A percentile compares a stretch with the other conserved stretches of the same genome.
These are phyloP conservation scores for Dendroctonus valens DNA, from an alignment of 1,140 invertebrate genomes.

Conservation along the genomic window DNA sequence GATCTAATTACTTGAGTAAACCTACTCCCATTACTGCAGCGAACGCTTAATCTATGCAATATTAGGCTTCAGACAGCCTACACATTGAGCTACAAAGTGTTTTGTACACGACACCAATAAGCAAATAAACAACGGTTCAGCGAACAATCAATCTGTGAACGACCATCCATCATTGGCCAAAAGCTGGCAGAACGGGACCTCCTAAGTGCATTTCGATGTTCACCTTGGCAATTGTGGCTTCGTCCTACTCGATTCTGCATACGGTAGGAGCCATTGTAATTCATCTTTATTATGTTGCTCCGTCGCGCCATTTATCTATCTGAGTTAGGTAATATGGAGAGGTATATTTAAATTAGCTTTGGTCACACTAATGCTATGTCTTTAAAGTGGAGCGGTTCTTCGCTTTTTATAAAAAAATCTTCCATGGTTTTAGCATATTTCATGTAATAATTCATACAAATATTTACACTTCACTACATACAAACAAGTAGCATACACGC, in stretches of 20 bases:
- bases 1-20: conserved; percentile 4
- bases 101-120: conserved; percentile 21
- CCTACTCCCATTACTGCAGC: conserved; percentile 1
- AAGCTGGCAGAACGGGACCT: conserved; percentile 5
- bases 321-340: background rate
- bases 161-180: conserved; percentile 29
- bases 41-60: conserved; percentile 3
- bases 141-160: conserved; percentile 29
- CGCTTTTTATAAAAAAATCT: no score
- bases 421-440: no score
- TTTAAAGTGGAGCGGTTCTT: no score
- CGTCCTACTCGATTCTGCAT: conserved; percentile 25
- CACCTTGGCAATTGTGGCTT: conserved; percentile 24
- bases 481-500: no score
- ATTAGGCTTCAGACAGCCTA: background rate
- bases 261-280: conserved; percentile 29
- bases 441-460: no score
- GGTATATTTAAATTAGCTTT: no score
- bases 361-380: no score
- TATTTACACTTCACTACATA: no score
- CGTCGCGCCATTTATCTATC: background rate
- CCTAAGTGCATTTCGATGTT: conserved; percentile 34
- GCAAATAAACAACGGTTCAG: conserved; percentile 20
- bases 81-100: conserved; percentile 20
- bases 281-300: conserved; percentile 29